These are phyloP conservation scores for Siphamia tubifer DNA, from an alignment of 2,113 vertebrate species.

Conservation along the genomic window DNA sequence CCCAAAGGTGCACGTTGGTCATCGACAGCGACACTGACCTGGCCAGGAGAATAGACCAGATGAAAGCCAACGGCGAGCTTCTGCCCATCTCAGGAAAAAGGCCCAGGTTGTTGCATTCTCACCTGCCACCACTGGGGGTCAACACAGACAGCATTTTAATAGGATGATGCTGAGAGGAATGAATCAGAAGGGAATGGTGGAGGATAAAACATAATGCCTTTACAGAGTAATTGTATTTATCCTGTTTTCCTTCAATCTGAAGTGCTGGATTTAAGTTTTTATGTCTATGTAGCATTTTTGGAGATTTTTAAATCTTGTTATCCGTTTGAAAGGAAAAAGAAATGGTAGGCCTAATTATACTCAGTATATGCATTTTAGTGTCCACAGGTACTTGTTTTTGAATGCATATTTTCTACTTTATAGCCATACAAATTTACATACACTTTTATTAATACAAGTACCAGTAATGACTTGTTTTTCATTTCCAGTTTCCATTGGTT, in stretches of 20 bases:
- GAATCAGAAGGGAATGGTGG: background rate
- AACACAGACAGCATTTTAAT: conserved; percentile 57
- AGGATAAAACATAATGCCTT: background rate
- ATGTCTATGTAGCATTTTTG: background rate
- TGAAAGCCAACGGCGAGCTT: conserved; percentile 75
- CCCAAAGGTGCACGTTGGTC: conserved; percentile 67
- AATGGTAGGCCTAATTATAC: background rate
- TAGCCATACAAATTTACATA: background rate
- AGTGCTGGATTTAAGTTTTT: conserved; percentile 17
- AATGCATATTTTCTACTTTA: conserved; percentile 4
- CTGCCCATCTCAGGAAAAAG: conserved; percentile 73
- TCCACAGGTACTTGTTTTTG: background rate
- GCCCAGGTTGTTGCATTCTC: conserved; percentile 48
- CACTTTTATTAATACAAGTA: background rate
- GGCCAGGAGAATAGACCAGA: conserved; percentile 69
- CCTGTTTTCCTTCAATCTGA: background rate
- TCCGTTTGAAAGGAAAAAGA: background rate
- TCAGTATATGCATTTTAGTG: background rate
- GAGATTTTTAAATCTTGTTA: background rate
- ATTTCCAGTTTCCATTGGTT: too few species aligned
- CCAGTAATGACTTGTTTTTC: background rate
- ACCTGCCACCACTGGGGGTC: conserved; percentile 50
- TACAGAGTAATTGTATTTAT: background rate
- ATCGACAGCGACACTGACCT: conserved; percentile 70
- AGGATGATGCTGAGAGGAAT: conserved; percentile 32